Evolutionary conservation across 1,140 invertebrate genomes (phyloP), one percentile per base, ranked within the genome.

Genomic region (Zeugodacus cucurbitae): DNA sequence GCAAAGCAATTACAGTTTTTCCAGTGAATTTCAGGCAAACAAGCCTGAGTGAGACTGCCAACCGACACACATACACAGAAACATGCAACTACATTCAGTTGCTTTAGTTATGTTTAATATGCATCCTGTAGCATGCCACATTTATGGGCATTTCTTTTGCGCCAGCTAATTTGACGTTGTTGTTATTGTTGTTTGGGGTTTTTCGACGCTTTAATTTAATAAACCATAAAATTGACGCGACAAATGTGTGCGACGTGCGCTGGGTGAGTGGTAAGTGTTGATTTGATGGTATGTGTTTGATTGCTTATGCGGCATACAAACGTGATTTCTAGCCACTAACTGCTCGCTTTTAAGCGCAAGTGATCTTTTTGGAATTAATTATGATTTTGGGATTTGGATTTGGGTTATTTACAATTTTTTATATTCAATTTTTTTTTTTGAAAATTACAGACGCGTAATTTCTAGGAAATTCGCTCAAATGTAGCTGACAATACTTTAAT

Each of bases 161-260:
- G 34, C 29, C 29, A 67, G 29, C 64, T 14, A 17, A 32, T 29
- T 4, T 32, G 29, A 4, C 41, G 44, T 11, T 48, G 64, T 10
- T 74, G 48, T 54, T 17, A 14, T 54, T 54, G 14, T 14, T 67
- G 20, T 59, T 37, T 26, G n/a, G 74, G 37, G 44, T 48, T 48
- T 82, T 82, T 82, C 37, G 74, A 82, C 20, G 37, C 74, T 82
- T 82, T 82, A 82, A 82, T 82, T 82, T 82, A 82, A 82, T 82
- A 48, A 82, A 82, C 74, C 74, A 82, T 82, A 82, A 82, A 82
- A 82, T 82, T 82, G 74, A 82, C 74, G 74, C 74, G 74, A 82
- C 74, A 82, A 82, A 82, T 82, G 74, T 82, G 41, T 48, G 41
- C 4, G 74, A 82, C 74, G 74, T 82, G 74, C 74, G 74, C 17